Base-by-base conservation (phyloP, 2,797 vertebrate genomes). In the Sebastes melanostomus region DNA sequence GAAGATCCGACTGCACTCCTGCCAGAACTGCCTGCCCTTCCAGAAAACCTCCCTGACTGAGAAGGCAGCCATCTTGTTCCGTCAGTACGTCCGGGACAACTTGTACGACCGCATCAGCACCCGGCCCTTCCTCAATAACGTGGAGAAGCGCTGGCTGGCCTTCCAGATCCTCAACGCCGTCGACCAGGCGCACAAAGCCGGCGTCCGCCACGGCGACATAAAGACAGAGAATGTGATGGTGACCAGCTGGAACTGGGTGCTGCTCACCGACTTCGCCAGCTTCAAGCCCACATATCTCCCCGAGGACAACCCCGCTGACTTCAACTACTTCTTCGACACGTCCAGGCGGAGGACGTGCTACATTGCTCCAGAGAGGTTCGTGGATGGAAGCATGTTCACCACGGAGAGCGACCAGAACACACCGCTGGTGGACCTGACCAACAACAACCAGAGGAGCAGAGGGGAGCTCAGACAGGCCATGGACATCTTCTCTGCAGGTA, bases 151-250 rank as follows among this genome's bases (percentile, higher is more conserved):
- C 42, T 99, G 98, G 98, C 96, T 99, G 1, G 98, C 98, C 30
- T 99, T 99, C 93, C 98, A 99, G 94, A 95, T 99, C 84, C 95
- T 99, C 29, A 98, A 95, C 0, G 98, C 98, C 0, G 97, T 99
- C 60, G 98, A 99, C 86, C 98, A 99, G 89, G 97, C 98, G 0
- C 98, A 99, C 94, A 97, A 96, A 60, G 97, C 97, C 0, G 98
- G 98, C 2, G 98, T 99, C 8, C 97, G 98, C 18, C 98, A 99
- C 0, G 98, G 98, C 0, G 98, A 99, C 90, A 99, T 99, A 75
- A 99, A 99, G 93, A 99, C 98, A 0, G 98, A 99, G 90, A 99
- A 99, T 32, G 95, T 99, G 66, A 99, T 99, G 98, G 98, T 99
- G 82, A 98, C 98, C 75, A 99, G 98, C 94, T 99, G 98, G 98